Conservation (phyloP, 2,797 vertebrate species). For the Eulemur coronatus region DNA sequence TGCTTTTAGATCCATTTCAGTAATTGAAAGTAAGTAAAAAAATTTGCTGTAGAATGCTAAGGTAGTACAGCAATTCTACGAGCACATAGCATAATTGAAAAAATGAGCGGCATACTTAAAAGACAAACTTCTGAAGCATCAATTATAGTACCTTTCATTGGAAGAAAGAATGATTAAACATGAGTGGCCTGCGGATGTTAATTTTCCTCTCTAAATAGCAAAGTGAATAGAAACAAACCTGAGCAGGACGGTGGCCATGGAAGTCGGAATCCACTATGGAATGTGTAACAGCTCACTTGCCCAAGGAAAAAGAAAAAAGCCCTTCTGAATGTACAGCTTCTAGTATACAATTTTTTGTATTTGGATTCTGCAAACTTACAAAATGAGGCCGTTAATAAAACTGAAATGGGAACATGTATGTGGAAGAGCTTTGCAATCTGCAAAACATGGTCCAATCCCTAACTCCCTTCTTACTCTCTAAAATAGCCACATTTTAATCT, state of each 20-base stretch:
- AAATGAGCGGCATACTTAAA: neutral
- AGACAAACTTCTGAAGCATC: neutral
- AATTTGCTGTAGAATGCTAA: neutral
- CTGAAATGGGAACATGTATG: accelerated
- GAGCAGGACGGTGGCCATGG: neutral
- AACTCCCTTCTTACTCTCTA: neutral
- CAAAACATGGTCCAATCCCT: too few species aligned
- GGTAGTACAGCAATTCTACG: neutral
- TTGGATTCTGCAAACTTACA: neutral
- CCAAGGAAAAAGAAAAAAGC: neutral
- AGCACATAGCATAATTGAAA: neutral
- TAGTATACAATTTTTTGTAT: neutral
- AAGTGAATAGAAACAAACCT: neutral
- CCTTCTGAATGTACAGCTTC: neutral
- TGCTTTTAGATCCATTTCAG: neutral
- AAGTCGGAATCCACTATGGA: neutral
- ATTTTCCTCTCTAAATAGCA: neutral
- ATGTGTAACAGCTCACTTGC: neutral
- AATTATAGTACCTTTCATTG: neutral
- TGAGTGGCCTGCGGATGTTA: neutral
- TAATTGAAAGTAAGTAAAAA: neutral
- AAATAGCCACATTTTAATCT: neutral
- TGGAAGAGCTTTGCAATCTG: neutral
- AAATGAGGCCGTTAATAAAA: neutral
- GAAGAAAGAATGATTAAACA: neutral